These are phyloP conservation scores for Plotosus lineatus DNA, from an alignment of 2,113 vertebrate species.

Conservation along the genomic window DNA sequence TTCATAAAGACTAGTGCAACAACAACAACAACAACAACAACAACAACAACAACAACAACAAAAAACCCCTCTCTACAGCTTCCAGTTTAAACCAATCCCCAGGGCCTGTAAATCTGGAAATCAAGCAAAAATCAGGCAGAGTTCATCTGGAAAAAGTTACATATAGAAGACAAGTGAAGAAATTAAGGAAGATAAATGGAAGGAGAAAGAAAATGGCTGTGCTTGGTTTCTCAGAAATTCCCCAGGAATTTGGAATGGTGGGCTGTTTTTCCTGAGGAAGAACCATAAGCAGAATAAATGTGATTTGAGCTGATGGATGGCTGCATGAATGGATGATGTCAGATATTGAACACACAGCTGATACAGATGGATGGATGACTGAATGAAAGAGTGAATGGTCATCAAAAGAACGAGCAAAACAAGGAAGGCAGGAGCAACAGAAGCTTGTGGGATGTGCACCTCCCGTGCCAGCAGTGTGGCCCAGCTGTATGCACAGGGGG, in stretches of 20 bases:
- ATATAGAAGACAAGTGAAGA: constrained; percentile 26
- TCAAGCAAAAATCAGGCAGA: constrained; percentile 27
- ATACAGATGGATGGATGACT: constrained; percentile 40
- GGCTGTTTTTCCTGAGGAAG: background rate
- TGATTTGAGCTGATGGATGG: constrained; percentile 29
- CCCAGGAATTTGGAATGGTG: constrained; percentile 18
- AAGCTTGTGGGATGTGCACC: constrained; percentile 59
- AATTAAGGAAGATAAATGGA: constrained; percentile 36
- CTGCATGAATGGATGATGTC: constrained; percentile 33
- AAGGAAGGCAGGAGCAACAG: constrained; percentile 42
- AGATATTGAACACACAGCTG: constrained; percentile 36
- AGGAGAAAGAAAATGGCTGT: background rate
- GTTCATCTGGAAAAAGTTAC: constrained; percentile 46
- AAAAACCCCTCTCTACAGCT: constrained; percentile 33
- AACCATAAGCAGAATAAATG: background rate
- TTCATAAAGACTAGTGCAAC: constrained; percentile 22
- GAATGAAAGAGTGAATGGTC: constrained; percentile 35
- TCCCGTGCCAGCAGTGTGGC: constrained; percentile 67
- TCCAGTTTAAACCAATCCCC: constrained; percentile 38
- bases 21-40: too few species aligned
- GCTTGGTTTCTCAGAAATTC: constrained; percentile 17
- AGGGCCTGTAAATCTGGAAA: constrained; percentile 31
- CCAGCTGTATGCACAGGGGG: constrained; percentile 70
- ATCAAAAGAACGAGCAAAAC: constrained; percentile 33
- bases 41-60: too few species aligned